A percentile compares a stretch with the other conserved stretches of the same genome.
Evolutionary conservation across 1,140 invertebrate species (phyloP).

Genomic region (Matsumurasca onukii): DNA sequence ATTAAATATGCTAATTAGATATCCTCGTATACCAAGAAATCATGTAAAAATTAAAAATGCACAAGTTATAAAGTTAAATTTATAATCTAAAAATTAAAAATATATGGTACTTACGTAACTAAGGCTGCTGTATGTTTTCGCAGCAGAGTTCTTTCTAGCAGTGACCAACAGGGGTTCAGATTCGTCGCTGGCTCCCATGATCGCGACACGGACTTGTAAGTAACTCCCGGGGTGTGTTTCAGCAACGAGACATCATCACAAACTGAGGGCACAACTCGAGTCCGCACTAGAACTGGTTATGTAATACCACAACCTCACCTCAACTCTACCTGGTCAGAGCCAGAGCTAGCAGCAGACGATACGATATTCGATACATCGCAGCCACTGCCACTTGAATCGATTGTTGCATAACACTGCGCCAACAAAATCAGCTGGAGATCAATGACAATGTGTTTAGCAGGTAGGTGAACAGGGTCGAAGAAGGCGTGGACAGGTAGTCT

Average conservation of each 20-base stretch:
- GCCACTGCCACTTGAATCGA: neutral
- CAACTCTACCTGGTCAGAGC: neutral
- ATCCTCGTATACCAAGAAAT: no score
- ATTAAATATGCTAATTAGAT: no score
- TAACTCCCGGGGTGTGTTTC: neutral
- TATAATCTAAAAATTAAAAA: no score
- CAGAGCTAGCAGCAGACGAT: neutral
- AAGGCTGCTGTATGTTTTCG: slow-evolving; percentile 8
- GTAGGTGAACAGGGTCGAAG: no score
- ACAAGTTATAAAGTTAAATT: no score
- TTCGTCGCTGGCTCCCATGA: neutral
- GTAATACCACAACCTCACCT: slow-evolving; percentile 9
- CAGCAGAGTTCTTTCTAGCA: neutral
- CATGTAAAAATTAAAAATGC: no score
- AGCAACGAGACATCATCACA: neutral
- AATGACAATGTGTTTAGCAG: no score
- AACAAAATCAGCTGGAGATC: no score
- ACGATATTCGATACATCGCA: slow-evolving; percentile 12
- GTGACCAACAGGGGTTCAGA: slow-evolving; percentile 6
- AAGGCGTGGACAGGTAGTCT: no score
- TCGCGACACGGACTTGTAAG: neutral
- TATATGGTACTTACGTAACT: slow-evolving; percentile 17
- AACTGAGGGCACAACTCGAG: neutral
- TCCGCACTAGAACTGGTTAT: neutral
- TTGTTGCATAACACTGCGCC: slow-evolving; percentile 12